Base-by-base conservation (phyloP, 2,113 vertebrate species). In the Notechis scutatus region DNA sequence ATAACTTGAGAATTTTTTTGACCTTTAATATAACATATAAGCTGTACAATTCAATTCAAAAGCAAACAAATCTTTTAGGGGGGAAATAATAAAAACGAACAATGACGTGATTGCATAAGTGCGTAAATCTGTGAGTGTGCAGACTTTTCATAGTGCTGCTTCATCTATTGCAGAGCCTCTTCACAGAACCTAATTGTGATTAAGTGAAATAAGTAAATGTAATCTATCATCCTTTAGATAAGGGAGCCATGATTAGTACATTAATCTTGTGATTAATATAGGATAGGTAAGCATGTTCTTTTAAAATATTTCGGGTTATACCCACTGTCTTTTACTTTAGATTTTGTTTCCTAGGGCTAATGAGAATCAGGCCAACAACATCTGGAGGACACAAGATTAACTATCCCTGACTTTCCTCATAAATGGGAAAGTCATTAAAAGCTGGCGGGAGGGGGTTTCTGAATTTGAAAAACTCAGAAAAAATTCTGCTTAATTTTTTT, bases 41-140 rank as follows among this genome's bases (percentile, higher is more conserved):
- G 64, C 64, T 69, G 64, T n/a, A 69, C 64, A n/a, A 69, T n/a
- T n/a, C 64, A 69, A n/a, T n/a, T 69, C 29, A 69, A 64, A 69
- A 69, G 29, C 64, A n/a, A 69, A 69, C 29, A n/a, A n/a, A 69
- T n/a, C 29, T 15, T 69, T 69, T 14, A 47, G 47, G 29, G 12
- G 59, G 11, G 26, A 1, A 15, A 69, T 69, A 69, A 69, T 29
- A n/a, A 69, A 29, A 29, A 14, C 12, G 2, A n/a, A n/a, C 1
- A 69, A 69, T 15, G 29, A 69, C 12, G 5, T 15, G 29, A 69
- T 69, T 69, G 29, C 29, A n/a, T 69, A 69, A 69, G 64, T 69
- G 64, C 2, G 2, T n/a, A 15, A n/a, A n/a, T 1, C 4, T 69
- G 64, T 1, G 0, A 5, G 29, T n/a, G 29, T n/a, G 12, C 15